Evolutionary conservation across 2,888 invertebrate species (phyloP), one percentile per base, ranked within the genome.

Genomic region (Scrobipalpa atriplicella): DNA sequence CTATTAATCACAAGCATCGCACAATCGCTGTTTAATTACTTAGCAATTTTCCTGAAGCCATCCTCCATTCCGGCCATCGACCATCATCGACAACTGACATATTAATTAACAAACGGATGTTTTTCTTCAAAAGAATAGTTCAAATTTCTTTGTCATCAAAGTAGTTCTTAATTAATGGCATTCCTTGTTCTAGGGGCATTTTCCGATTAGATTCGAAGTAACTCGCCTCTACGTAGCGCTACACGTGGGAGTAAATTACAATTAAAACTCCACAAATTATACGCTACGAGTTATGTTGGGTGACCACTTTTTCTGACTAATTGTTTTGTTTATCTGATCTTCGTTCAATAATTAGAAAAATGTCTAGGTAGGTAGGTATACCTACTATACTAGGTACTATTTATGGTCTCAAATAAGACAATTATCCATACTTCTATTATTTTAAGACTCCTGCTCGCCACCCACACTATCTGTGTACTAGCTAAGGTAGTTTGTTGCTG

Each of bases 91-190:
- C 43, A 43, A 47, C 67, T 63, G 60, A 60, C 58, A 39, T 60
- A 65, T 66, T 70, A 41, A 70, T 69, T 70, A 70, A 67, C 52
- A 11, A 47, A 60, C 64, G 52, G 66, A 69, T 70, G 60, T 67
- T 67, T 62, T 61, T 51, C 16, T 62, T 58, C 51, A n/a, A 38
- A 62, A 38, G 56, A 62, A 66, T 65, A 60, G 29, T 66, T 63
- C 60, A 51, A 63, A 68, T 66, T 18, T 61, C 63, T 60, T 38
- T 5, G 65, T 47, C 16, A 36, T 62, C 54, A 47, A 64, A 29
- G 52, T 47, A 11, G 38, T 51, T 63, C 62, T 64, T 68, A 66
- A 68, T 68, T 64, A 66, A 60, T 58, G 56, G 39, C 61, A 62
- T 64, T 68, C 66, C 60, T n/a, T 41, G 51, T 64, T 18, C 16